Base-by-base conservation (phyloP, 2,888 invertebrate species). In the Diadromus collaris region DNA sequence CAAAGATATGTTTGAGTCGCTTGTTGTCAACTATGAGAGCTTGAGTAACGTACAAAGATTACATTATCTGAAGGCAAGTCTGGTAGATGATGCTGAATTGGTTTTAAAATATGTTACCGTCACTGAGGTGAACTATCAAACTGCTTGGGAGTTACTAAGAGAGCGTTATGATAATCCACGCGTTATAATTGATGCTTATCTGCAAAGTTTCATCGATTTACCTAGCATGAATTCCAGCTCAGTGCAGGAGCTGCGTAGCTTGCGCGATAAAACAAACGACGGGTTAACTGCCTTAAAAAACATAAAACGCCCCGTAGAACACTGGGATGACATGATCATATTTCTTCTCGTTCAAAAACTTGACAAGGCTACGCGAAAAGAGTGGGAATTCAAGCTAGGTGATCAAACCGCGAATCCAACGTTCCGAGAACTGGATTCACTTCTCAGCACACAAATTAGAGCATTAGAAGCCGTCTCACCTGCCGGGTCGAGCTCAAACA, bases 31-130 rank as follows among this genome's bases (percentile, higher is more conserved):
- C 6, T 32, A 58, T 9, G 58, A 58, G 16, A n/a, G 16, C 32
- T 19, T 58, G 6, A 27, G 32, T n/a, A 58, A 58, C 16, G 58
- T 58, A n/a, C 27, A 58, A 16, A 13, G 27, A 32, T n/a, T 34
- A n/a, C 58, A 58, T 13, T 72, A 77, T 51, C 29, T 70, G n/a
- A 70, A 63, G 19, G 13, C 13, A 1, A 58, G 58, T 27, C 27
- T 58, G 1, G 19, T 6, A 3, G 58, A 32, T 19, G 58, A 58
- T 2, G 58, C 58, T 32, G n/a, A 32, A 6, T 27, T 27, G 1
- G 10, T 58, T 16, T 19, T 32, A n/a, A 58, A 29, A 58, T 32
- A 29, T 32, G 32, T 58, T n/a, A 32, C n/a, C 5, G 27, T 58
- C n/a, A 58, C n/a, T n/a, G 58, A 58, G 16, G 7, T 16, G 19